A percentile compares a stretch with the other conserved stretches of the same genome.
These are phyloP conservation scores for Strigamia transsilvanica DNA, from an alignment of 2,888 invertebrate species.

Conservation along the genomic window DNA sequence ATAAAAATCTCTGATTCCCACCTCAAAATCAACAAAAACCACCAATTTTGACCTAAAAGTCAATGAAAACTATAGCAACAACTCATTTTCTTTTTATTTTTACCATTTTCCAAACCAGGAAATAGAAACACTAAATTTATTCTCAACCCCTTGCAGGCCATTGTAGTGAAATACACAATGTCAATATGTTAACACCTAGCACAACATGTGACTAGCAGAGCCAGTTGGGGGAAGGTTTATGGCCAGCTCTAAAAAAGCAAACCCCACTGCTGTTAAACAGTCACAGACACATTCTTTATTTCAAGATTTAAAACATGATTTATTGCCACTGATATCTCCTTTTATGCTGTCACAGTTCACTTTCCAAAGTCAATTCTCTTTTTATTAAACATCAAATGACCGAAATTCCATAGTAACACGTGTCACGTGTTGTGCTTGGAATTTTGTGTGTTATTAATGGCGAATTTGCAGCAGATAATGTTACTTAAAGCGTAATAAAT, in stretches of 20 bases:
- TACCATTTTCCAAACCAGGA: neutral
- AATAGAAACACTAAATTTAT: neutral
- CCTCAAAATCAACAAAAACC: no score
- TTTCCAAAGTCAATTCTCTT: neutral
- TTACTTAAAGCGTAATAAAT: no score
- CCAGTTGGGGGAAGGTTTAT: neutral
- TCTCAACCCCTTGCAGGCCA: neutral
- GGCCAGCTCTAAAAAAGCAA: conserved; percentile 12
- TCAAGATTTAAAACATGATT: conserved; percentile 26
- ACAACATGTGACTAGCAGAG: neutral
- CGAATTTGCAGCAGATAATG: no score
- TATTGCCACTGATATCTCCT: conserved; percentile 10
- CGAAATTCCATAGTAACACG: neutral
- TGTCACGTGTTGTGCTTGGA: no score
- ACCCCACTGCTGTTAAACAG: conserved; percentile 9
- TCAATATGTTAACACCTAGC: neutral
- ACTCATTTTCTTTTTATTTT: no score
- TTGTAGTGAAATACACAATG: neutral
- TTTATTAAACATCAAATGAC: neutral
- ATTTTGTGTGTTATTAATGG: no score
- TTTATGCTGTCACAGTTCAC: neutral
- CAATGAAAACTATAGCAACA: no score
- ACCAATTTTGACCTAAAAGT: no score
- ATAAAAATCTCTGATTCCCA: no score
- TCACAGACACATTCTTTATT: conserved; percentile 1